Evolutionary conservation across 2,888 invertebrate genomes (phyloP).

Genomic region (Neuroscelio doddi): DNA sequence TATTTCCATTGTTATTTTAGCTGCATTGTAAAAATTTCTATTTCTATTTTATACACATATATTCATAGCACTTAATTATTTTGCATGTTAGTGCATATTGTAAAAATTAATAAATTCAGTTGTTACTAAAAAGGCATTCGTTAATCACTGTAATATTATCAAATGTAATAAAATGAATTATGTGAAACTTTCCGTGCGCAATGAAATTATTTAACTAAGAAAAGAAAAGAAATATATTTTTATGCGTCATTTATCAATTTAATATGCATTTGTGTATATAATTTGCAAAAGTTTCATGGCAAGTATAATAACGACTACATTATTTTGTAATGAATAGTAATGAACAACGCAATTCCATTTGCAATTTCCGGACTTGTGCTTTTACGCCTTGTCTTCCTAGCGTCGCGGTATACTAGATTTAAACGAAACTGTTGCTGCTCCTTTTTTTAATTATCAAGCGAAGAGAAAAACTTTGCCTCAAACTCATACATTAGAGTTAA

Average conservation of each 20-base stretch:
- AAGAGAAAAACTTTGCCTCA: constrained; percentile 16
- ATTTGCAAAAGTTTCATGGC: constrained; percentile 13
- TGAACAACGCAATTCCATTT: constrained; percentile 27
- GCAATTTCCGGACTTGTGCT: constrained; percentile 15
- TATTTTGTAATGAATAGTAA: constrained; percentile 31
- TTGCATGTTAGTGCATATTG: too few relatives aligned
- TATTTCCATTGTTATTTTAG: constrained; percentile 7
- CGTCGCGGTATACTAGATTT: constrained; percentile 10
- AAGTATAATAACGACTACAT: constrained; percentile 33
- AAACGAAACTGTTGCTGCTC: not conserved
- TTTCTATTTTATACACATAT: too few relatives aligned
- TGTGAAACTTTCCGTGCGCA: too few relatives aligned
- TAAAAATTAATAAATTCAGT: too few relatives aligned
- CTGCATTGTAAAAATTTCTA: too few relatives aligned
- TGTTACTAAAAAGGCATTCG: too few relatives aligned
- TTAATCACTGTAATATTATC: too few relatives aligned
- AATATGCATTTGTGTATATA: not conserved
- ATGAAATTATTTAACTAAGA: too few relatives aligned
- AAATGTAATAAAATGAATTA: too few relatives aligned
- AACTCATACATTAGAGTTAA: constrained; percentile 23
- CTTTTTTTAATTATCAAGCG: constrained; percentile 4
- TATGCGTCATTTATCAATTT: constrained; percentile 27
- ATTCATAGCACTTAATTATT: too few relatives aligned
- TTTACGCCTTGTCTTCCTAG: constrained; percentile 15
- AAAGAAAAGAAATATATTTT: too few relatives aligned